Base-by-base conservation (phyloP, 2,113 vertebrate species). In the Setophaga coronata region DNA sequence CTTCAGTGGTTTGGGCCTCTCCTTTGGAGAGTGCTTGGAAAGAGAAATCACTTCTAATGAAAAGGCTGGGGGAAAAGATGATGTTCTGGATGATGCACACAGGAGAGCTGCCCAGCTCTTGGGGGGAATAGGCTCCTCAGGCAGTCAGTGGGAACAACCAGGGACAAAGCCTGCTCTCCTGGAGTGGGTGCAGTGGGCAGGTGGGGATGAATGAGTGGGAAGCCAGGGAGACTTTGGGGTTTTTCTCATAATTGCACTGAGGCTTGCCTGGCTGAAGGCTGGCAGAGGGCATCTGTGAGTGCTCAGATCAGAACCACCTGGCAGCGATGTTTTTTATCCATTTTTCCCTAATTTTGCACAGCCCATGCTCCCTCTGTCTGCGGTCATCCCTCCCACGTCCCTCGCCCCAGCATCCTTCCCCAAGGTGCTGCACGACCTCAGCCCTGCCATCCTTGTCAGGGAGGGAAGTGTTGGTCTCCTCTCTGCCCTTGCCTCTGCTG, bases 1-100 rank as follows among this genome's bases (percentile, higher is more conserved):
- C 2, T 6, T 36, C 36, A 12, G 42, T 2, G 6, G 29, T 33
- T 48, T 28, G 77, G 31, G 20, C 29, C 28, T 15, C 18, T 18
- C 31, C 61, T 43, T 71, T 18, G 50, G 29, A 14, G 38, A 40
- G 31, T 5, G 6, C 45, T 67, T 19, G 6, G 14, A 5, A 13
- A 85, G 31, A n/a, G 5, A 31, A 72, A 34, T 17, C 9, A 20
- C 15, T 82, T 51, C 64, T 40, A 38, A 23, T 10, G 33, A 45
- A 25, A 33, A 73, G 33, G 18, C 2, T 34, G 21, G 7, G 14
- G 34, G 14, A 10, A 90, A 77, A 34, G 23, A 33, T 0, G 7
- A 4, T 0, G 1, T 19, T 66, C 24, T 10, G 62, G 20, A 24
- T 0, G 3, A 38, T 20, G 42, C 7, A 11, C 0, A 1, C 2